A percentile compares a stretch with the other conserved stretches of the same genome.
Conservation (phyloP, 1,140 invertebrate species). For the Drosophila bifasciata region DNA sequence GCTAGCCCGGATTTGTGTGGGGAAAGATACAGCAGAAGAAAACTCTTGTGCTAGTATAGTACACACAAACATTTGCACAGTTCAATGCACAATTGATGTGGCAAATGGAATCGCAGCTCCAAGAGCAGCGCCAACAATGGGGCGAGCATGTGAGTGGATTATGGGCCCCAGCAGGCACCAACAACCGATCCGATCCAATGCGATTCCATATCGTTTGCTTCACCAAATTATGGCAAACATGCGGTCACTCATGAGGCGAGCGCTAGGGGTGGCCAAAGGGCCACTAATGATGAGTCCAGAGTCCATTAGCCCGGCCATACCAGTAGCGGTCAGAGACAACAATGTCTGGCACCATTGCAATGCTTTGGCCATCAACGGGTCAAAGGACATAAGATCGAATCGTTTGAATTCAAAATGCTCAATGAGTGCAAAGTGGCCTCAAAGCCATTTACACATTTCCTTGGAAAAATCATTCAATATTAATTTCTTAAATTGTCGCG, state of each 20-base stretch:
- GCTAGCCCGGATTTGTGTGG: slow-evolving; percentile 4
- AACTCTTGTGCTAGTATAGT: slow-evolving; percentile 7
- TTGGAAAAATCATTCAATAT: too few species aligned
- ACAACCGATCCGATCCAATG: slow-evolving; percentile 21
- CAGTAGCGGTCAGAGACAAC: slow-evolving; percentile 37
- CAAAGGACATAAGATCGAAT: slow-evolving; percentile 24
- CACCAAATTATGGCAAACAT: slow-evolving; percentile 43
- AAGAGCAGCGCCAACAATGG: slow-evolving; percentile 28
- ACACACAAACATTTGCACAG: slow-evolving; percentile 64
- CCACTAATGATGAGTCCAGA: slow-evolving; percentile 46
- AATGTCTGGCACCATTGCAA: slow-evolving; percentile 2
- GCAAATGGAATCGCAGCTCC: slow-evolving; percentile 30
- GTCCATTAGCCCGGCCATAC: slow-evolving; percentile 37
- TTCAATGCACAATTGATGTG: slow-evolving; percentile 74
- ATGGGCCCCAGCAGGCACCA: slow-evolving; percentile 39
- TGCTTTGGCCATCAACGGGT: slow-evolving; percentile 24
- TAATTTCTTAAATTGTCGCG: too few species aligned
- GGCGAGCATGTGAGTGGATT: slow-evolving; percentile 50
- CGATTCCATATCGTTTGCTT: slow-evolving; percentile 46
- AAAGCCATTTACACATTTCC: too few species aligned
- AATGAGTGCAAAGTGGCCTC: too few species aligned
- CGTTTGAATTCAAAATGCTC: slow-evolving; percentile 30
- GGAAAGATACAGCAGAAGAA: neutral
- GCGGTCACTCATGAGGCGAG: slow-evolving; percentile 10
- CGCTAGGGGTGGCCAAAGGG: slow-evolving; percentile 26